A percentile compares a stretch with the other conserved stretches of the same genome.
These are phyloP conservation scores for Psilopogon haemacephalus DNA, from an alignment of 2,113 vertebrate genomes.

Conservation along the genomic window DNA sequence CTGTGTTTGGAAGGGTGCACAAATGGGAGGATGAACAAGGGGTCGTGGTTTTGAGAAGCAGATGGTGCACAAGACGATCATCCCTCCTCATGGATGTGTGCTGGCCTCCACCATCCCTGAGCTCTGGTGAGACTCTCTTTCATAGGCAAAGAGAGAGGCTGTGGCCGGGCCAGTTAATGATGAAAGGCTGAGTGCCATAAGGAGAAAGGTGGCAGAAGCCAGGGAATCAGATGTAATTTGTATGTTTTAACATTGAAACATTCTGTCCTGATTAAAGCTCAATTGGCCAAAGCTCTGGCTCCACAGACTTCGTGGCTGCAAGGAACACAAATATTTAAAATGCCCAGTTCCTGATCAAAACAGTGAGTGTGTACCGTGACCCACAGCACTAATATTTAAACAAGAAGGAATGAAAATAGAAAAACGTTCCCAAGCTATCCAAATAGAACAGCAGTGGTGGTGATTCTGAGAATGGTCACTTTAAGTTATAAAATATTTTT, in stretches of 20 bases:
- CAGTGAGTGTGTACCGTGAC: background rate
- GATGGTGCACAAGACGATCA: background rate
- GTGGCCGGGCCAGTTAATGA: background rate
- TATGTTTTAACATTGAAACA: slow-evolving; percentile 61
- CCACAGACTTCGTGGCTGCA: slow-evolving; percentile 61
- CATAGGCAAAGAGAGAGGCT: background rate
- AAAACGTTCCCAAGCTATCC: background rate
- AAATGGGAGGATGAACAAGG: background rate
- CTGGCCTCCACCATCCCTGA: background rate
- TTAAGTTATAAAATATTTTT: background rate
- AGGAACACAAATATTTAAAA: slow-evolving; percentile 70
- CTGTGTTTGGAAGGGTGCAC: background rate
- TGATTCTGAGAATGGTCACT: background rate
- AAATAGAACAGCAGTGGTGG: background rate
- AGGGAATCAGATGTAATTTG: slow-evolving; percentile 55
- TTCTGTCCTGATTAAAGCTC: slow-evolving; percentile 69
- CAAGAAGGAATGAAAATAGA: slow-evolving; percentile 41
- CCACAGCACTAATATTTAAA: slow-evolving; percentile 34
- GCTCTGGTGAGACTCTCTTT: background rate
- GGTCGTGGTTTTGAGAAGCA: background rate
- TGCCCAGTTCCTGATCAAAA: slow-evolving; percentile 49
- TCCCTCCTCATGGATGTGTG: background rate
- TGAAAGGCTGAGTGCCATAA: background rate
- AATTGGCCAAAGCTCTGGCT: slow-evolving; percentile 57
- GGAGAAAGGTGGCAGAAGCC: slow-evolving; percentile 26